Evolutionary conservation across 1,140 invertebrate genomes (phyloP).

Genomic region (Wasmannia auropunctata): DNA sequence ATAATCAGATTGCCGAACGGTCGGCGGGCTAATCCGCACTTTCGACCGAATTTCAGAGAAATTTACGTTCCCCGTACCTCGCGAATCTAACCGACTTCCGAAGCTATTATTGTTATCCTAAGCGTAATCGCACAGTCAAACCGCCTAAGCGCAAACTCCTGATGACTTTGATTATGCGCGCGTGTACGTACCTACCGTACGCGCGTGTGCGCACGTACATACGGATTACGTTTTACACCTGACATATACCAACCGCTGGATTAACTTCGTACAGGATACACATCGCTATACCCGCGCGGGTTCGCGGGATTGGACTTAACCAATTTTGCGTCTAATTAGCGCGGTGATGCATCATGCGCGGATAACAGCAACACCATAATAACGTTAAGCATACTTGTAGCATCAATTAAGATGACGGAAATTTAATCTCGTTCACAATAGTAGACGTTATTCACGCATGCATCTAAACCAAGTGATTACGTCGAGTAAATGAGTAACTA

Average conservation of each 20-base stretch:
- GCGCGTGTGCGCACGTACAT: slow-evolving; percentile 11
- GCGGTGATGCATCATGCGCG: slow-evolving; percentile 44
- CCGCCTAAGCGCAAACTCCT: slow-evolving; percentile 63
- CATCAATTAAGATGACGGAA: slow-evolving; percentile 61
- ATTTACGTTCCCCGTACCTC: slow-evolving; percentile 40
- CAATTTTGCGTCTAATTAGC: slow-evolving; percentile 74
- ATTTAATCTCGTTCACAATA: slow-evolving; percentile 58
- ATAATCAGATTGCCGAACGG: slow-evolving; percentile 41
- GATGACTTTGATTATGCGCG: slow-evolving; percentile 61
- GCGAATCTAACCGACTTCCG: slow-evolving; percentile 53
- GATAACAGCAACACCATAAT: slow-evolving; percentile 69
- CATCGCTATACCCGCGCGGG: slow-evolving; percentile 50
- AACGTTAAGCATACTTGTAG: slow-evolving; percentile 56
- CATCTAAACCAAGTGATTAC: slow-evolving; percentile 13
- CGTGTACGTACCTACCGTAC: not conserved
- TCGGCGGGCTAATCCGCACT: slow-evolving; percentile 23
- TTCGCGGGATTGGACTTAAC: slow-evolving; percentile 67
- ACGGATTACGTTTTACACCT: slow-evolving; percentile 62
- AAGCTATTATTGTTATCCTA: slow-evolving; percentile 56
- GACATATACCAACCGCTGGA: slow-evolving; percentile 60
- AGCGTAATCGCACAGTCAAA: slow-evolving; percentile 63
- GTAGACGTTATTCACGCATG: slow-evolving; percentile 18
- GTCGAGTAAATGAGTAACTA: not conserved
- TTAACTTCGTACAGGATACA: slow-evolving; percentile 66
- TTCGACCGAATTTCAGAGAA: not conserved